Evolutionary conservation across 2,797 vertebrate genomes (phyloP).

Genomic region (Delichon dasypus): DNA sequence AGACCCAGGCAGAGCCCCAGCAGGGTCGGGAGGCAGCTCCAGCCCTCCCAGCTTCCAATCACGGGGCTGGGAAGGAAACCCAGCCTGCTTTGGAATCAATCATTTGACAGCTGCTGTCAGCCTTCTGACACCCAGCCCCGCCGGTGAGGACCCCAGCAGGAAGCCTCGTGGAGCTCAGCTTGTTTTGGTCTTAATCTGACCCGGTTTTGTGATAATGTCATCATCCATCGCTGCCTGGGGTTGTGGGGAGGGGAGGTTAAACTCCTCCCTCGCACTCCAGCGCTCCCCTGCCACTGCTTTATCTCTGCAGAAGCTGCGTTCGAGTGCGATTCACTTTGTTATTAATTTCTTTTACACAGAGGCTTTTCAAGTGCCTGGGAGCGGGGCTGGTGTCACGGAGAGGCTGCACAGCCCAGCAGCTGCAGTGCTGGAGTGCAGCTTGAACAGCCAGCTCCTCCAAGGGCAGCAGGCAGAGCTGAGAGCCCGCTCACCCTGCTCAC

Average conservation of each 20-base stretch:
- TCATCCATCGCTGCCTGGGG: not conserved
- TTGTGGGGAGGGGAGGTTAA: not conserved
- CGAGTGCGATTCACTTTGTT: not conserved
- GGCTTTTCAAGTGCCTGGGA: not conserved
- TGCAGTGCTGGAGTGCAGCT: not conserved
- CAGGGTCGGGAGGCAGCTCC: not conserved
- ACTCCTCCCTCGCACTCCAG: not conserved
- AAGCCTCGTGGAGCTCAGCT: not conserved
- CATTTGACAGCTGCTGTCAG: not conserved
- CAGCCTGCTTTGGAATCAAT: not conserved
- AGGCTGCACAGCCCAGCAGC: not conserved
- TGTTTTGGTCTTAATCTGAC: not conserved
- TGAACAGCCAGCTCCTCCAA: not conserved
- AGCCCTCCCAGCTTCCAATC: not conserved
- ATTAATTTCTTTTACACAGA: not conserved
- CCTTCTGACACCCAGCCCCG: fast-evolving
- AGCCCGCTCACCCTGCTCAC: not conserved
- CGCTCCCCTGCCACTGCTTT: not conserved
- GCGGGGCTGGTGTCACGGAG: not conserved
- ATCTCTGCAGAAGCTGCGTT: not conserved
- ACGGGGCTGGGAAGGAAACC: not conserved
- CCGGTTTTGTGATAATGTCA: not conserved
- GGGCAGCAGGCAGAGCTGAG: not conserved
- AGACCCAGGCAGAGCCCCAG: not conserved
- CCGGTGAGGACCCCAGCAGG: not conserved